Evolutionary conservation across 2,113 vertebrate genomes (phyloP), one percentile per base, ranked within the genome.

Genomic region (Calidris pugnax): DNA sequence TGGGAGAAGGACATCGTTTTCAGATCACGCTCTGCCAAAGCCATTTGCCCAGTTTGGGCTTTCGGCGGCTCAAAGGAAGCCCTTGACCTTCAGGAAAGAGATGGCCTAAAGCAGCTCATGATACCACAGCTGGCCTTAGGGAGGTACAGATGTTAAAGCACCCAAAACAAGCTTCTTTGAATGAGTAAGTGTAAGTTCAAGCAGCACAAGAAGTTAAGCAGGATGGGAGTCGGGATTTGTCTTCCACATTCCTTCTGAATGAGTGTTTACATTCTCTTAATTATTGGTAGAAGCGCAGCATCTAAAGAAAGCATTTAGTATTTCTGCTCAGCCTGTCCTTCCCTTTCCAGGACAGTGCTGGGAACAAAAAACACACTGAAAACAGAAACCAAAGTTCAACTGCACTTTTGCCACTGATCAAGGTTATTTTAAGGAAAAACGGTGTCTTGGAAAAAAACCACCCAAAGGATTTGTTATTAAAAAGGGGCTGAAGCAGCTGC

Each of bases 401-500:
- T 55, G 60, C 45, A 10, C 62, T 66, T 50, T 0, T 75, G 73
- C 19, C 73, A 78, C 45, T 16, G 27, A n/a, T 39, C 14, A 24
- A 78, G n/a, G 63, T 32, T 12, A 21, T 75, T 55, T 79, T 53
- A 77, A 79, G 26, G 22, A 47, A 79, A 63, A 84, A 41, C 0
- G 0, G 3, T 4, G 17, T n/a, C 66, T 81, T 23, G 4, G 55
- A 53, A 84, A 80, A 68, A 80, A 55, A 7, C 47, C n/a, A 81
- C 35, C 51, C 17, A 4, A 53, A 88, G 76, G n/a, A 30, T 47
- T 90, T 28, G 39, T 78, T 43, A 80, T 28, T 35, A 94, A 91
- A 62, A 80, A 94, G 26, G 59, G 59, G 77, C 81, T 83, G 67
- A 95, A 77, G 63, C 91, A 95, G 81, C 33, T 91, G 84, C 72